Base-by-base conservation (phyloP, 2,888 invertebrate species). In the Cosmorhoe ocellata region DNA sequence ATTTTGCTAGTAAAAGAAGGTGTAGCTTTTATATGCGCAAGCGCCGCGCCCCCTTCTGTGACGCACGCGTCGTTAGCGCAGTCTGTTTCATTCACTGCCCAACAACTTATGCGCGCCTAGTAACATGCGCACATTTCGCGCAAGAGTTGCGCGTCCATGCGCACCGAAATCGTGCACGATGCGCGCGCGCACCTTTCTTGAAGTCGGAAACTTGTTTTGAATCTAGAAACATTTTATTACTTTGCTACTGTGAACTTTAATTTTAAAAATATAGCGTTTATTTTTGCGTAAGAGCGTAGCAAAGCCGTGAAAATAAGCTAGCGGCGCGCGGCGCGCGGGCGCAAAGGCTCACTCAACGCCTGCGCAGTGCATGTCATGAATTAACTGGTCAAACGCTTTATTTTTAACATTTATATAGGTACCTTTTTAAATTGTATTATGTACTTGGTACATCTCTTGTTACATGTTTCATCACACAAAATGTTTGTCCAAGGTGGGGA, bases 91-190 rank as follows among this genome's bases (percentile, higher is more conserved):
- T 27, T 9, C 12, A 58, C 39, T 54, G 66, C 68, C 64, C 58
- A 49, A 27, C 26, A 41, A 12, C 46, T 67, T 64, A 76, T 84
- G 75, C 31, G 58, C 63, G 67, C 86, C 85, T 86, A 67, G 85
- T 86, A 83, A 68, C 69, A 80, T 81, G 90, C 88, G 90, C 90
- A 89, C 88, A 79, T 81, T 87, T 88, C 87, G 89, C 89, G 89
- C 90, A 90, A 86, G 82, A 81, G 78, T 52, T 75, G 77, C 78
- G 78, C 78, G 74, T 73, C 76, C 76, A 78, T 79, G 87, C 87
- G 86, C 86, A 83, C 68, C 69, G 56, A 64, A 66, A 64, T 71
- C 76, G 76, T 69, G 79, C 75, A 65, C 68, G 69, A 69, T 76
- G 81, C 81, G 87, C 84, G 82, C 79, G 81, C 83, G 72, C 69